These are phyloP conservation scores for Callionymus lyra DNA, from an alignment of 2,113 vertebrate genomes.

Conservation along the genomic window DNA sequence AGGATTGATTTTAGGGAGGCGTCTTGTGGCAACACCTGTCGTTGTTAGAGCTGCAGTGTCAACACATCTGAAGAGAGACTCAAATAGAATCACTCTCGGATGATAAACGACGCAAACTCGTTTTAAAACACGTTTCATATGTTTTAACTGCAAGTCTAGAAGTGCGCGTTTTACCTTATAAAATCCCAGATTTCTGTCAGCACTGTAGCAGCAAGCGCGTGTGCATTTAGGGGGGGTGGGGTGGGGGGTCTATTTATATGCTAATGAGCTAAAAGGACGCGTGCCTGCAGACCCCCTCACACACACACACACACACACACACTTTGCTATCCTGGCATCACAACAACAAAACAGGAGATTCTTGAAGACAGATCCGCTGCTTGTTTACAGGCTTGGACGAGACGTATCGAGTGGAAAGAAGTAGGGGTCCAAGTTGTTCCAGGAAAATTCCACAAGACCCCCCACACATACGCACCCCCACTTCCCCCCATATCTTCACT, in stretches of 20 bases:
- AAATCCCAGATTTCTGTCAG: neutral
- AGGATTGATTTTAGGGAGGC: neutral
- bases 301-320: neutral
- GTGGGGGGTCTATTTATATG: constrained; percentile 28
- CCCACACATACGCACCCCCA: no score
- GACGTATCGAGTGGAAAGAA: no score
- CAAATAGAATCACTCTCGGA: neutral
- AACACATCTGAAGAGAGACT: constrained; percentile 26
- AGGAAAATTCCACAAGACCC: no score
- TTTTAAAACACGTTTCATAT: no score
- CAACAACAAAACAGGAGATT: neutral
- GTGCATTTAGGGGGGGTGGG: constrained; percentile 3
- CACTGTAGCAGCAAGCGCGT: neutral
- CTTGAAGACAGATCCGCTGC: neutral
- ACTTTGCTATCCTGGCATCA: neutral
- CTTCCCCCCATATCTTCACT: no score
- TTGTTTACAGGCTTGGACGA: no score
- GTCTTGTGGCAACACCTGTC: constrained; percentile 44
- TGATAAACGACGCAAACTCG: no score
- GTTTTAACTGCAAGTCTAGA: no score
- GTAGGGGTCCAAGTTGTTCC: no score
- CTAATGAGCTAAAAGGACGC: constrained; percentile 30
- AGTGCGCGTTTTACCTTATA: no score
- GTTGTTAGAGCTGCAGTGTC: constrained; percentile 18
- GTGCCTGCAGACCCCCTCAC: constrained; percentile 20